phyloP scores from a whole-genome alignment of 2,888 invertebrate species.

The Copidosoma aretas region DNA sequence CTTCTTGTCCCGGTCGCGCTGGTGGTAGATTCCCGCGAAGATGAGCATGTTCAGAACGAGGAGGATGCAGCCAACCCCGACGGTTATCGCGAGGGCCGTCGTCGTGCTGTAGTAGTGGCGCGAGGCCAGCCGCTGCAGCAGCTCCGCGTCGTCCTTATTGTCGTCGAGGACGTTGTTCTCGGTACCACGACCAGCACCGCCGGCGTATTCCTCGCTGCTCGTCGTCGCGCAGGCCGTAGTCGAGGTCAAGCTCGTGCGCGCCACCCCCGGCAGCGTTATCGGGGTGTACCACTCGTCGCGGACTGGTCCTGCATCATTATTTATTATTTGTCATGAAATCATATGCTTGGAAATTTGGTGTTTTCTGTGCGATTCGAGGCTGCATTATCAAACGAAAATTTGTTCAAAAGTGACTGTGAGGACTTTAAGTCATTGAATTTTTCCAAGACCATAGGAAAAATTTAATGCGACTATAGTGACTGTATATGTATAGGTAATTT shows the following conservation, averaged over 20 bases:
- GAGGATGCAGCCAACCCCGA: conserved; percentile 76
- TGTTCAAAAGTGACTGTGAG: too few relatives aligned
- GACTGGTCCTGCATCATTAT: conserved; percentile 57
- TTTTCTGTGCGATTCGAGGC: too few relatives aligned
- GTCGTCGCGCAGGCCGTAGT: conserved; percentile 56
- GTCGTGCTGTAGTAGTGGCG: conserved; percentile 74
- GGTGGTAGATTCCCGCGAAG: conserved; percentile 79
- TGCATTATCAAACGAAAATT: too few relatives aligned
- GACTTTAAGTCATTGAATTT: too few relatives aligned
- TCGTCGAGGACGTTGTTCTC: conserved; percentile 53
- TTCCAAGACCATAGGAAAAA: too few relatives aligned
- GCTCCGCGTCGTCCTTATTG: conserved; percentile 65
- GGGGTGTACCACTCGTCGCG: conserved; percentile 60
- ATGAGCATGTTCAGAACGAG: conserved; percentile 76
- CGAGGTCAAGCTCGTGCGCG: conserved; percentile 39
- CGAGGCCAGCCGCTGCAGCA: conserved; percentile 65
- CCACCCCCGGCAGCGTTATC: conserved; percentile 55
- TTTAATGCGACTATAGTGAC: too few relatives aligned
- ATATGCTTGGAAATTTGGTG: too few relatives aligned
- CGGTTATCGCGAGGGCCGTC: conserved; percentile 78
- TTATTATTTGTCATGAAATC: neutral
- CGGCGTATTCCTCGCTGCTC: conserved; percentile 46
- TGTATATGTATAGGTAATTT: neutral
- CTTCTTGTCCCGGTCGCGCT: conserved; percentile 69
- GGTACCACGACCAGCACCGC: conserved; percentile 46